phyloP scores from a whole-genome alignment of 2,888 invertebrate species.

The Apoderus coryli region DNA sequence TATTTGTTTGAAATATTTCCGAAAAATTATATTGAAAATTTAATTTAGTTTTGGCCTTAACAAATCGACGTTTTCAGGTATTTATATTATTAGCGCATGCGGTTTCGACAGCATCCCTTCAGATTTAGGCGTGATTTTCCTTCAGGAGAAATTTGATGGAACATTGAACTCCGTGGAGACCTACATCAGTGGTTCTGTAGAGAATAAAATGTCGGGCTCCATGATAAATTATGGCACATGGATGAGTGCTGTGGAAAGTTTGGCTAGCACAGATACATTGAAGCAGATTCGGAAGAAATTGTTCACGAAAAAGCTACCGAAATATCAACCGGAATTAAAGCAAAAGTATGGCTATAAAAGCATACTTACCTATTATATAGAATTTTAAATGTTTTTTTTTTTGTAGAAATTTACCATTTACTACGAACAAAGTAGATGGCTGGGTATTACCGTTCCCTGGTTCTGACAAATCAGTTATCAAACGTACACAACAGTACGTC shows the following conservation, averaged over 20 bases:
- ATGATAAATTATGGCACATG: slow-evolving; percentile 73
- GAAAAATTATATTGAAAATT: no score
- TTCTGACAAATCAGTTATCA: slow-evolving; percentile 68
- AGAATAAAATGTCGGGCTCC: no score
- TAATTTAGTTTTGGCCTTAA: no score
- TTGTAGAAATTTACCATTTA: slow-evolving; percentile 19
- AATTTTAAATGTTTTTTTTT: neutral
- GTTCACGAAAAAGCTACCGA: slow-evolving; percentile 47
- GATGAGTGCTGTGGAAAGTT: slow-evolving; percentile 70
- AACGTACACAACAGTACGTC: slow-evolving; percentile 64
- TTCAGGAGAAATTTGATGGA: slow-evolving; percentile 65
- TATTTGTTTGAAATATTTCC: no score
- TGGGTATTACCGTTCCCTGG: slow-evolving; percentile 52
- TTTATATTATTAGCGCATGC: slow-evolving; percentile 80
- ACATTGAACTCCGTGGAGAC: slow-evolving; percentile 65
- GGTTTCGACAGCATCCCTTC: slow-evolving; percentile 88
- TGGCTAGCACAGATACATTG: slow-evolving; percentile 51
- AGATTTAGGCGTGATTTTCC: slow-evolving; percentile 72
- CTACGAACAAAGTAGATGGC: slow-evolving; percentile 18
- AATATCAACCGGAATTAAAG: slow-evolving; percentile 38
- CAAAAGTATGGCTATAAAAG: slow-evolving; percentile 13
- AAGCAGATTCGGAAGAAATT: slow-evolving; percentile 44
- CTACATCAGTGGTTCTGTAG: slow-evolving; percentile 2
- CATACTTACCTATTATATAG: neutral
- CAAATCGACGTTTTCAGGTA: slow-evolving; percentile 33